Evolutionary conservation across 2,888 invertebrate genomes (phyloP), one percentile per base, ranked within the genome.

Genomic region (Mongoloraphidia duomilia): DNA sequence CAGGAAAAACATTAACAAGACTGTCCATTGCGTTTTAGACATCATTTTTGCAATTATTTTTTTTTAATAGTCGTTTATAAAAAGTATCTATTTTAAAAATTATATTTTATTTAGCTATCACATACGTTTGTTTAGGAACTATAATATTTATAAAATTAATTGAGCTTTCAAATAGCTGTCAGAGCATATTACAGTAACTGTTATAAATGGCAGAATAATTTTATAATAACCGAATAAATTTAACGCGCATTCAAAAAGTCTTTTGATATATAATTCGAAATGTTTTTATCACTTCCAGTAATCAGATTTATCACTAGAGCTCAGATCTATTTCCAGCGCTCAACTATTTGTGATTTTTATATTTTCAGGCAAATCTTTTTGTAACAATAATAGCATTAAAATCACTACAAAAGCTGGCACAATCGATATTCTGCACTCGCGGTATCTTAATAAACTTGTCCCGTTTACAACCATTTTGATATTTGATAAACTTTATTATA

Each of bases 21-120:
- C 79, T 55, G 84, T 73, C 75, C 85, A 79, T 71, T 87, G 83
- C 74, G 79, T 84, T 64, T 82, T 83, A 65, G 84, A 82, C 86
- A 87, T 87, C 73, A 75, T 76, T 67, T 75, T 75, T 69, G 66
- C 61, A 26, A 14, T 9, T 17, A 17, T 26, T 9, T 14, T 17
- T 10, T 2, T 14, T 39, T 14, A 11, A 9, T 39, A 9, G 9
- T 9, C 14, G 12, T 39, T 9, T 14, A 39, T 11, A 14, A 14
- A 11, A 39, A 14, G n/a, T 39, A 39, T 39, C 10, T 10, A 39
- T 11, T 9, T 9, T 14, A 39, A 14, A 39, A 9, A 39, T n/a
- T 11, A 39, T 39, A 8, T 11, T 12, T 12, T 39, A 14, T 39
- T 12, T 14, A 39, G 12, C 12, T 39, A 14, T 39, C 40, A 14